Base-by-base conservation (phyloP, 2,113 vertebrate genomes). In the Chinchilla lanigera region DNA sequence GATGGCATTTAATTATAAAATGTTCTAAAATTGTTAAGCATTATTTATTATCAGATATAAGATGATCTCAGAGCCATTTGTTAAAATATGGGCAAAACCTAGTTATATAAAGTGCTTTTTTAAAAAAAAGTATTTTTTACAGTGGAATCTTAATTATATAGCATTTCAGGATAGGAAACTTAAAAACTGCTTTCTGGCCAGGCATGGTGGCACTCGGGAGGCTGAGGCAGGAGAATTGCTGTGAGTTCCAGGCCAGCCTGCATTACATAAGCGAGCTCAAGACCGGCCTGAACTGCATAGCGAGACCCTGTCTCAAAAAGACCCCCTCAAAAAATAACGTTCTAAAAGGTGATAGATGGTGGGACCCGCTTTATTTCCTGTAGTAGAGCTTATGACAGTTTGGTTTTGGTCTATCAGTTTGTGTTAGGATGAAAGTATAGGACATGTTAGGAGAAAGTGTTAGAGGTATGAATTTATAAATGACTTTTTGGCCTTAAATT, bases 1-100 rank as follows among this genome's bases (percentile, higher is more conserved):
- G 69, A 80, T 81, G n/a, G 50, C 71, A 63, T 63, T 95, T 90
- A 50, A 85, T 80, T 94, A 38, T 80, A 95, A 86, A 94, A 80
- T 54, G 41, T 88, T 78, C 9, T 35, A 63, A 71, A 60, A 75
- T 67, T 93, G 44, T 28, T 44, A 82, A 95, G 41, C 14, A 86
- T 82, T 89, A 83, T 75, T 96, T 82, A 60, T 54, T 67, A 82
- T 82, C 5, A 52, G 19, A 93, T 93, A 63, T 84, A 92, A 50
- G 82, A 50, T 56, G 7, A 71, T 78, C 60, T 88, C 77, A 91
- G 56, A 94, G 75, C n/a, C 67, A 61, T 78, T 90, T 93, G n/a
- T 84, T 91, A 78, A 93, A 87, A 91, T 93, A 14, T 84, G 19
- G 47, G 6, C 30, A 80, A 93, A 94, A 19, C 52, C 30, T 87